Conservation (phyloP, 2,888 invertebrate genomes). For the Mythimna impura region DNA sequence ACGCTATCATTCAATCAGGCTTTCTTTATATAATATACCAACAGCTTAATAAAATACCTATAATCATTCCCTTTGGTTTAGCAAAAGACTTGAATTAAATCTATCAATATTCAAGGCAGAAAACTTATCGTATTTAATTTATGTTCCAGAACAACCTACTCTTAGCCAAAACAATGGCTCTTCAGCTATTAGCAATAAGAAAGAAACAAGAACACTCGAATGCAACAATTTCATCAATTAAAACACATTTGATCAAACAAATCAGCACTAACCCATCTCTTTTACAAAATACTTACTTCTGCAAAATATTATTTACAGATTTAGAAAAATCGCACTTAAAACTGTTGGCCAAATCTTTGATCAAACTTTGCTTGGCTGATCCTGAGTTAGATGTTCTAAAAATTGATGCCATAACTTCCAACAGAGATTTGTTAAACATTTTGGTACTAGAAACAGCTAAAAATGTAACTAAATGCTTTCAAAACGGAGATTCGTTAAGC, state of each 20-base stretch:
- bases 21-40: too few relatives aligned
- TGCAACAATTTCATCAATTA: conserved; percentile 67
- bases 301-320: conserved; percentile 76
- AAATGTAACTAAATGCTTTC: conserved; percentile 76
- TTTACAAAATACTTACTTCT: conserved; percentile 72
- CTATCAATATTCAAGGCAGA: neutral
- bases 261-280: conserved; percentile 69
- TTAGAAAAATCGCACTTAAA: conserved; percentile 77
- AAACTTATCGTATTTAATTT: neutral
- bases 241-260: conserved; percentile 79
- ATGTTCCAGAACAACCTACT: conserved; percentile 81
- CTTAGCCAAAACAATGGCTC: conserved; percentile 78
- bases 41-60: neutral
- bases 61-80: too few relatives aligned
- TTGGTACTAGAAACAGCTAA: conserved; percentile 79
- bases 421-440: conserved; percentile 76
- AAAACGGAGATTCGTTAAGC: conserved; percentile 75
- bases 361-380: conserved; percentile 73
- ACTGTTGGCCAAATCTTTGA: conserved; percentile 76
- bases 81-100: neutral
- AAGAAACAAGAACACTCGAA: conserved; percentile 56
- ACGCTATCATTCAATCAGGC: neutral
- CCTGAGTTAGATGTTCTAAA: conserved; percentile 70
- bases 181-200: conserved; percentile 69
- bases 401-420: conserved; percentile 72